A percentile compares a stretch with the other conserved stretches of the same genome.
phyloP scores from a whole-genome alignment of 2,888 invertebrate species.

The Agapetus fuscipes region DNA sequence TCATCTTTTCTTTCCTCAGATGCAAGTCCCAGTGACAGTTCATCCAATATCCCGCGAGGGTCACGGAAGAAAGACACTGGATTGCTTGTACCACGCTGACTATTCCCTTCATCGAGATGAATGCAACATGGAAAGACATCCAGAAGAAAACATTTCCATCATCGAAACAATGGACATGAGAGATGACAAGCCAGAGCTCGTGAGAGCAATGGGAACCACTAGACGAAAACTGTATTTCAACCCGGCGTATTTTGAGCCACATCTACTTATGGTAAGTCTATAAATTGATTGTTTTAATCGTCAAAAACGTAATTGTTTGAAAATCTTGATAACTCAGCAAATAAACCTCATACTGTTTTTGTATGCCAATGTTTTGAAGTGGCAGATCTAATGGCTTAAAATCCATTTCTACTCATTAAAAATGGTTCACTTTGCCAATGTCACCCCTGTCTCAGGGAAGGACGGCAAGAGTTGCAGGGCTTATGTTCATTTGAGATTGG shows the following conservation, averaged over 20 bases:
- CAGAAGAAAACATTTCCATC: conserved; percentile 78
- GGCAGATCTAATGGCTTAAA: no score
- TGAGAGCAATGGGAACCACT: conserved; percentile 58
- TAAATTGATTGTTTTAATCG: background rate
- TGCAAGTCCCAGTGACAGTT: conserved; percentile 58
- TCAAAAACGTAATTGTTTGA: background rate
- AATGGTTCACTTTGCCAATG: no score
- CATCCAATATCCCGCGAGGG: conserved; percentile 44
- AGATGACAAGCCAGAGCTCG: conserved; percentile 54
- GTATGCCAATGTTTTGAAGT: no score
- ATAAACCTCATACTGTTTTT: no score
- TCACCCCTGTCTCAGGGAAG: no score
- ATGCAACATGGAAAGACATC: conserved; percentile 59
- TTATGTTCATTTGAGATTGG: no score
- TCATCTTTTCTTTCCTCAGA: conserved; percentile 27
- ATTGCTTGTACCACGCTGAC: conserved; percentile 18
- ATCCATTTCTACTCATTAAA: no score
- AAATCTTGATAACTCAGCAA: no score
- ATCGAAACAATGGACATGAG: conserved; percentile 65
- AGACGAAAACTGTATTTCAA: conserved; percentile 79
- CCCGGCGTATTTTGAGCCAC: conserved; percentile 85
- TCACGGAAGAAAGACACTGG: conserved; percentile 31
- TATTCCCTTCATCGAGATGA: conserved; percentile 38
- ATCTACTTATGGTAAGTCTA: conserved; percentile 62
- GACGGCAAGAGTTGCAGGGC: no score